Conservation (phyloP, 2,113 vertebrate genomes). For the Microtus ochrogaster region DNA sequence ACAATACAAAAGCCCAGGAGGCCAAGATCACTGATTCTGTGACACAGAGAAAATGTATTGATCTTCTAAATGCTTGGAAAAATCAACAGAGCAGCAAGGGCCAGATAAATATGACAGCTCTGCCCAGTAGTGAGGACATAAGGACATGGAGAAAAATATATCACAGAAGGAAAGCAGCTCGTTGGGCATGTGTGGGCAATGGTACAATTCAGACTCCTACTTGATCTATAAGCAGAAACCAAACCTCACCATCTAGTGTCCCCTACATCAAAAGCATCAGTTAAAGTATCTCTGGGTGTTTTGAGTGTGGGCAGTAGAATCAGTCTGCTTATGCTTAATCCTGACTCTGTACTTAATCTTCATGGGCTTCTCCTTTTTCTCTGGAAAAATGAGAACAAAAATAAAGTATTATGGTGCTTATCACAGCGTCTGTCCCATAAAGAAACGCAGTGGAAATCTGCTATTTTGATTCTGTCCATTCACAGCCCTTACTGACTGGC, state of each 20-base stretch:
- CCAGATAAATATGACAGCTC: conserved; percentile 38
- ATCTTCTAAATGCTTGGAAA: conserved; percentile 56
- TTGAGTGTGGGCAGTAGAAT: background rate
- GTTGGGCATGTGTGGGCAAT: background rate
- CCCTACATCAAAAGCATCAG: background rate
- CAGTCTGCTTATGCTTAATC: background rate
- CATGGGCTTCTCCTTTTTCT: conserved; percentile 13
- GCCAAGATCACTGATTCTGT: conserved; percentile 31
- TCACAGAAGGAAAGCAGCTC: background rate
- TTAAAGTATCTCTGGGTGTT: background rate
- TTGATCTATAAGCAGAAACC: background rate
- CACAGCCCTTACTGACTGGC: background rate
- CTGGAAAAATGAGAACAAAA: background rate
- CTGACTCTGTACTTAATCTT: background rate
- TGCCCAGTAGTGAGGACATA: background rate
- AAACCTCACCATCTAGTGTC: background rate
- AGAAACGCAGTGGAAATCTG: background rate
- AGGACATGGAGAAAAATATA: background rate
- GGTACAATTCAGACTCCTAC: background rate
- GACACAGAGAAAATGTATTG: background rate
- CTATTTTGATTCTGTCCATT: background rate
- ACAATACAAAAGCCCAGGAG: background rate
- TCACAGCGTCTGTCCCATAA: background rate
- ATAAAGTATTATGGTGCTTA: background rate
- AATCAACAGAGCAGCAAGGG: conserved; percentile 55